Evolutionary conservation across 2,797 vertebrate species (phyloP), one percentile per base, ranked within the genome.

Genomic region (Chrysolophus pictus): DNA sequence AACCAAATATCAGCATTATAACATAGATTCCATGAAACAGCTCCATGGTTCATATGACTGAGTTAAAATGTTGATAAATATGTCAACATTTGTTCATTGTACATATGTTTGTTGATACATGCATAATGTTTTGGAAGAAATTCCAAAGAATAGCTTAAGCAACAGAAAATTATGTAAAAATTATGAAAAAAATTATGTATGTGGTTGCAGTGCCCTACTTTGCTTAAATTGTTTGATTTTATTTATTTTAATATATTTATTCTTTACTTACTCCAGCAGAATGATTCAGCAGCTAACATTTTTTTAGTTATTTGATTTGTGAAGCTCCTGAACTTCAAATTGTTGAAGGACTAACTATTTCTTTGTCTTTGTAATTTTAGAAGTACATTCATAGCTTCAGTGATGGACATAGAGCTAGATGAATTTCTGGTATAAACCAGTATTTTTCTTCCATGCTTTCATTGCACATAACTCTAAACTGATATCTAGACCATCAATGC

Each of bases 231-330:
- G 35, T 69, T 88, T 69, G 24, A 86, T 94, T 86, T 21, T 87
- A 28, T 76, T 87, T 90, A 18, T 81, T 93, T 90, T 72, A 72
- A 75, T 75, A 29, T 49, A 63, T 69, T 75, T 90, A 29, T 88
- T 88, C 28, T 90, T 74, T 44, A 73, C 19, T 77, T 83, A 94
- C 83, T 77, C 37, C 63, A 84, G 39, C 4, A 84, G 46, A 70
- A 91, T 62, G 29, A 83, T 69, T 90, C 88, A 78, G 35, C 63
- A 91, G 46, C 44, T 88, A 81, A 75, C 11, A 69, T 65, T 90
- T 84, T 8, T 73, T 76, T 70, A 63, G 56, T 84, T 26, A 75
- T 92, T 91, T 75, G 47, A 91, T 78, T 77, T 24, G 64, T 28
- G 62, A 86, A 77, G 28, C 16, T 86, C 33, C 73, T 84, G 41